Percentiles rank a stretch among this genome's conserved stretches.
Evolutionary conservation across 2,113 vertebrate genomes (phyloP).

Genomic region (Emberiza fucata): DNA sequence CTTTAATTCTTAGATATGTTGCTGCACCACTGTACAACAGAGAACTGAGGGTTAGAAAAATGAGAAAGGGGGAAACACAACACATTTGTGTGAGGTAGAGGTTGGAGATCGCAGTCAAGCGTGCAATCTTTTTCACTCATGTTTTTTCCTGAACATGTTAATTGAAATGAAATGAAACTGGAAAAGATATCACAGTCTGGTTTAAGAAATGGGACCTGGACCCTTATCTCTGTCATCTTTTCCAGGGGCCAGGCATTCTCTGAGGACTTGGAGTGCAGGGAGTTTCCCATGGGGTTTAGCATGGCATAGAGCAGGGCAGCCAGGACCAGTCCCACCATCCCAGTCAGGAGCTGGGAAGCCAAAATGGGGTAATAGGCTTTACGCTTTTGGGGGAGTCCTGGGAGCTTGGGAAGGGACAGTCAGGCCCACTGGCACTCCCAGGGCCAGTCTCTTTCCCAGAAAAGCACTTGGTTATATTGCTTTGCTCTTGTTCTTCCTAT

Average conservation of each 20-base stretch:
- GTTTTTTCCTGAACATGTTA: not conserved
- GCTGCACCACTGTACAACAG: not conserved
- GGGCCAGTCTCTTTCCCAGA: not conserved
- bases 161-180: not conserved
- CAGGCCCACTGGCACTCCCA: not conserved
- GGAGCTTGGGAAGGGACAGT: not conserved
- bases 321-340: accelerated
- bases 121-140: not conserved
- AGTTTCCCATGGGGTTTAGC: not conserved
- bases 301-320: not conserved
- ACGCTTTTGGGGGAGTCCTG: not conserved
- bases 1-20: not conserved
- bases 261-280: not conserved
- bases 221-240: not conserved
- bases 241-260: not conserved
- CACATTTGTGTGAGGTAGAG: not conserved
- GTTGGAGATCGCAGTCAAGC: not conserved
- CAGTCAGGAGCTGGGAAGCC: not conserved
- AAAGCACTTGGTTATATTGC: not conserved
- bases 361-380: not conserved
- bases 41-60: not conserved
- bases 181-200: not conserved
- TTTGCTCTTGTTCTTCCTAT: not conserved
- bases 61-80: not conserved
- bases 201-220: not conserved